phyloP scores from a whole-genome alignment of 1,140 invertebrate genomes.

The Epicauta chinensis region DNA sequence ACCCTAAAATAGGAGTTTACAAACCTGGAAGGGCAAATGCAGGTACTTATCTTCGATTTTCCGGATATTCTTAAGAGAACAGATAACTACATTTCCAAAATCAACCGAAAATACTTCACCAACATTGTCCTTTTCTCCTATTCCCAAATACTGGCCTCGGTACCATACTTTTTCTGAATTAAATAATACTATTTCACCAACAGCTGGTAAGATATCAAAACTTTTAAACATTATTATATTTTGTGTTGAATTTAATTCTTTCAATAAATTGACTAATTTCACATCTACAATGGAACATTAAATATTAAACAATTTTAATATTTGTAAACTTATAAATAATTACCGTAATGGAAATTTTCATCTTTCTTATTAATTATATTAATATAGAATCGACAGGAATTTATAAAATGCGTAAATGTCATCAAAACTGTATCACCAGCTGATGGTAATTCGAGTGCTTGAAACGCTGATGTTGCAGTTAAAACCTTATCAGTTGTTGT shows the following conservation, averaged over 20 bases:
- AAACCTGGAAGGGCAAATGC: conserved; percentile 24
- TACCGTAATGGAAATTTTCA: conserved; percentile 1
- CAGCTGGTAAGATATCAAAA: conserved; percentile 24
- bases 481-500: conserved; percentile 28
- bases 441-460: conserved; percentile 14
- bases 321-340: conserved; percentile 2
- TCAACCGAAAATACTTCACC: conserved; percentile 20
- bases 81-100: conserved; percentile 14
- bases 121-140: not conserved
- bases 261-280: conserved; percentile 14
- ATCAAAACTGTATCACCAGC: conserved; percentile 14
- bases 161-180: conserved; percentile 5
- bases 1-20: not conserved
- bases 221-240: conserved; percentile 19
- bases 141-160: not conserved
- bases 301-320: not conserved
- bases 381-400: conserved; percentile 21
- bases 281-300: conserved; percentile 17
- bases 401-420: conserved; percentile 20
- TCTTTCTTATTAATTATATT: conserved; percentile 10
- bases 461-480: conserved; percentile 13
- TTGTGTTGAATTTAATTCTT: conserved; percentile 21
- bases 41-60: conserved; percentile 21
- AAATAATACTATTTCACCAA: conserved; percentile 29
- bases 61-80: conserved; percentile 11